Evolutionary conservation across 2,113 vertebrate genomes (phyloP).

Genomic region (Macaca fascicularis): T2T-MFA8v1.1 NC_088376.1:137855001-137855500

Average conservation of each 20-base stretch:
- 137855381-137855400: neutral
- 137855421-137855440: neutral
- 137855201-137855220: neutral
- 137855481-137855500: neutral
- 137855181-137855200: neutral
- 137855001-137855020: neutral
- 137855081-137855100: neutral
- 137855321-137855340: neutral
- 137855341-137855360: neutral
- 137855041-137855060: neutral
- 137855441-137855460: neutral
- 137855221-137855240: neutral
- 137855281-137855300: neutral
- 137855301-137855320: neutral
- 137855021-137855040: neutral
- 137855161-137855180: neutral
- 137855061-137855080: neutral
- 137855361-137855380: neutral
- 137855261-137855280: neutral
- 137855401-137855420: neutral
- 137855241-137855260: neutral
- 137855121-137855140: neutral
- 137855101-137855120: neutral
- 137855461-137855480: neutral
- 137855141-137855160: neutral